A percentile compares a stretch with the other conserved stretches of the same genome.
Evolutionary conservation across 2,888 invertebrate species (phyloP).

Genomic region (Cosmia trapezina): DNA sequence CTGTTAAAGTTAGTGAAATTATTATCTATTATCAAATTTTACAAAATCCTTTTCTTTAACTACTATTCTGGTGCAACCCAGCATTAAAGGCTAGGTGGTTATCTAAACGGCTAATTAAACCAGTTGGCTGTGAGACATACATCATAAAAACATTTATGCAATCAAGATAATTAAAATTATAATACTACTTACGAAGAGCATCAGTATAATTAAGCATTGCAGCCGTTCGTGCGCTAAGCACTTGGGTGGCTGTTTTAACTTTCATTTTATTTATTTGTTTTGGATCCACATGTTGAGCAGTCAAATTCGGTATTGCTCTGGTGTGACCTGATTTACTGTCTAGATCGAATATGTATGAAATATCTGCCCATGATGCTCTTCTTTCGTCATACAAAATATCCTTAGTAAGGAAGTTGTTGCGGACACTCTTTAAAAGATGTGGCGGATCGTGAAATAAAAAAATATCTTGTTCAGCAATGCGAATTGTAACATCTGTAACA

Average conservation of each 20-base stretch:
- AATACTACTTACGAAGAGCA: conserved; percentile 4
- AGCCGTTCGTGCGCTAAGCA: conserved; percentile 4
- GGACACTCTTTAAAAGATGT: background rate
- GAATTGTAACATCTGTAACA: background rate
- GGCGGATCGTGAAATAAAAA: background rate
- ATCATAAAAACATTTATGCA: background rate
- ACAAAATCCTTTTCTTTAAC: too few species aligned
- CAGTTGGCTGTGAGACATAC: too few species aligned
- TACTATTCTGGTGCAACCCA: too few species aligned
- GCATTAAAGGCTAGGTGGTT: too few species aligned
- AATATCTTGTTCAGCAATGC: background rate
- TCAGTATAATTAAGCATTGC: conserved; percentile 1
- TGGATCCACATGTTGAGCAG: too few species aligned
- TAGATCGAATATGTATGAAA: background rate
- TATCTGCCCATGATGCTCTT: background rate
- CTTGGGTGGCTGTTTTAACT: background rate
- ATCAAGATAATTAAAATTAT: too few species aligned
- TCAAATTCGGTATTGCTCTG: background rate
- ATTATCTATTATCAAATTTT: too few species aligned
- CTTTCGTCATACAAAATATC: background rate
- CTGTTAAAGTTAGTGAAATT: too few species aligned
- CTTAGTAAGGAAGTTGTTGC: conserved; percentile 2
- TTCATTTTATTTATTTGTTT: background rate
- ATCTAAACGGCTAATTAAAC: too few species aligned
- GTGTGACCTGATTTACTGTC: conserved; percentile 26